Evolutionary conservation across 1,140 invertebrate species (phyloP).

Genomic region (Drosophila tristis): DNA sequence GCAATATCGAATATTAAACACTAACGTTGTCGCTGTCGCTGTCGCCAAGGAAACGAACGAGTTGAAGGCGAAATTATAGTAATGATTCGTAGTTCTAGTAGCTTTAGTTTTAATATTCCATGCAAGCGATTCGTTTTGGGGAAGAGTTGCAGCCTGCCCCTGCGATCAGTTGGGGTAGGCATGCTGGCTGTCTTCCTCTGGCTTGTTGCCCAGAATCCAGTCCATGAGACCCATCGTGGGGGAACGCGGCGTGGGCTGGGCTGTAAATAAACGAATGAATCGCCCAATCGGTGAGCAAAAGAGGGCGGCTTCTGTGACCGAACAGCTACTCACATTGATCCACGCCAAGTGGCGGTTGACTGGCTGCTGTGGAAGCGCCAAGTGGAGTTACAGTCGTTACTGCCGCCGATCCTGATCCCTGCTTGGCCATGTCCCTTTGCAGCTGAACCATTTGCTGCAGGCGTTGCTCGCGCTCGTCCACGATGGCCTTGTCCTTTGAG

Average conservation of each 20-base stretch:
- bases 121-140: too few relatives aligned
- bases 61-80: conserved; percentile 16
- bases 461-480: conserved; percentile 90
- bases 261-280: conserved; percentile 79
- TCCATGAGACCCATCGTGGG: conserved; percentile 91
- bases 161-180: conserved; percentile 14
- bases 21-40: conserved; percentile 20
- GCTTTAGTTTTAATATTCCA: neutral
- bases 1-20: conserved; percentile 57
- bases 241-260: conserved; percentile 89
- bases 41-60: conserved; percentile 12
- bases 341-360: conserved; percentile 86
- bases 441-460: conserved; percentile 90
- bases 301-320: too few relatives aligned
- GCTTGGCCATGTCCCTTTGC: conserved; percentile 88
- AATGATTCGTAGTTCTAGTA: conserved; percentile 24
- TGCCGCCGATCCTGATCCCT: conserved; percentile 88
- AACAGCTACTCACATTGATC: conserved; percentile 85
- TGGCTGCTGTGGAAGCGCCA: conserved; percentile 86
- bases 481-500: conserved; percentile 89
- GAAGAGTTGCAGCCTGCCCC: neutral
- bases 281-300: neutral
- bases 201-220: conserved; percentile 88
- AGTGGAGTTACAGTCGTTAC: conserved; percentile 87
- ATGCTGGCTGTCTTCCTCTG: conserved; percentile 36